Conservation (phyloP, 2,113 vertebrate genomes). For the Neomonachus schauinslandi region DNA sequence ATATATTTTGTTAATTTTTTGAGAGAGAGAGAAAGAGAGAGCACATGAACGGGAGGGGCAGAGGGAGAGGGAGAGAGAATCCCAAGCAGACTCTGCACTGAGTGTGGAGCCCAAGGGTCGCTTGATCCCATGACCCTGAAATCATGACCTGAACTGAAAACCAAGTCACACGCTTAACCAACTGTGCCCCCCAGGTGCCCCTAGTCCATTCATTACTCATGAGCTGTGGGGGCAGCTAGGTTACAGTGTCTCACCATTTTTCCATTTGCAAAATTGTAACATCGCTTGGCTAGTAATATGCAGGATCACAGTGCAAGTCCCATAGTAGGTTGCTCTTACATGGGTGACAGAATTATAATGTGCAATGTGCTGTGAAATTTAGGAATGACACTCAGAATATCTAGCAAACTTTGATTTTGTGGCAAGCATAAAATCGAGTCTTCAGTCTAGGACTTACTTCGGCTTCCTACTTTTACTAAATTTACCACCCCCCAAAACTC, state of each 20-base stretch:
- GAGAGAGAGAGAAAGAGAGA: not conserved
- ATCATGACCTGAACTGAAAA: not conserved
- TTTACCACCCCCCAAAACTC: not conserved
- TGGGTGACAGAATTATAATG: not conserved
- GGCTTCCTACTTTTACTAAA: not conserved
- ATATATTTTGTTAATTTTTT: not conserved
- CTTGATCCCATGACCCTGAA: not conserved
- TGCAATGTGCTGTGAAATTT: not conserved
- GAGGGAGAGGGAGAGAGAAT: not conserved
- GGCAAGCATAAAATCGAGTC: not conserved
- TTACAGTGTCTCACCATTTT: not conserved
- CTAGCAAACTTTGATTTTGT: not conserved
- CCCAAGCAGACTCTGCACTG: not conserved
- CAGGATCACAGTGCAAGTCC: not conserved
- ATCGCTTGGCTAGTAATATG: not conserved
- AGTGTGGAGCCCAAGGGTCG: not conserved
- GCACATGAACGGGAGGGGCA: not conserved
- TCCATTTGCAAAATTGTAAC: not conserved
- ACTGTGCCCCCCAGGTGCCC: not conserved
- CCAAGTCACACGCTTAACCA: not conserved
- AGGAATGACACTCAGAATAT: not conserved
- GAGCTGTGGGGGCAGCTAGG: accelerated
- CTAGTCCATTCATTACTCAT: not conserved
- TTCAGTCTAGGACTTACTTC: not conserved
- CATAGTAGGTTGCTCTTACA: accelerated